These are phyloP conservation scores for Tromatobia lineatoria DNA, from an alignment of 2,888 invertebrate species.

Conservation along the genomic window DNA sequence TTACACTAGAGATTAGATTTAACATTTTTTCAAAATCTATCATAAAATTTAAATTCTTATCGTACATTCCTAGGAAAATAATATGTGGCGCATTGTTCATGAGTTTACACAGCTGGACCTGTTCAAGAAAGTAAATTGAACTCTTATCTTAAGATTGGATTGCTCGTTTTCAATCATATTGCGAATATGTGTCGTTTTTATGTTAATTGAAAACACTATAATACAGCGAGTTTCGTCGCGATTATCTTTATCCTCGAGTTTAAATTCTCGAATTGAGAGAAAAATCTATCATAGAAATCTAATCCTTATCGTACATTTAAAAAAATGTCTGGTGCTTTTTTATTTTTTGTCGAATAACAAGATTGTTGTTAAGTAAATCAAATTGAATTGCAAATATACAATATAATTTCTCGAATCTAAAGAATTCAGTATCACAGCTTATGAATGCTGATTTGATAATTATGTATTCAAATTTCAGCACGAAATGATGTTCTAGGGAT, in stretches of 20 bases:
- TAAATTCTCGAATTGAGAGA: neutral
- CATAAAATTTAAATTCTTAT: neutral
- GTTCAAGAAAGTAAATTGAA: neutral
- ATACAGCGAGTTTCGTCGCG: constrained; percentile 60
- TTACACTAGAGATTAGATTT: neutral
- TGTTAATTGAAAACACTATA: constrained; percentile 81
- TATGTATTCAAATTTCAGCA: neutral
- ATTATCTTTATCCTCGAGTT: neutral
- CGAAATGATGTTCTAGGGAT: too few species aligned
- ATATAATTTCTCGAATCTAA: neutral
- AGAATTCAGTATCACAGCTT: neutral
- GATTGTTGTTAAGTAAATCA: too few species aligned
- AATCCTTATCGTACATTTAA: neutral
- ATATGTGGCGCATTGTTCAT: neutral
- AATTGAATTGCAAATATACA: neutral
- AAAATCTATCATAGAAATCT: neutral
- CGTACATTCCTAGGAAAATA: neutral
- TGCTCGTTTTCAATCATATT: constrained; percentile 7
- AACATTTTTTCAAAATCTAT: neutral
- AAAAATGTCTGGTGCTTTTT: neutral
- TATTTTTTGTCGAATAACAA: neutral
- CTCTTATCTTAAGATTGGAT: neutral
- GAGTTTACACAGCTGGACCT: neutral
- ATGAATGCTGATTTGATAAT: neutral
- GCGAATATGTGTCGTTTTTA: constrained; percentile 80